A percentile compares a stretch with the other conserved stretches of the same genome.
Evolutionary conservation across 2,797 vertebrate species (phyloP).

Genomic region (Tragopan temminckii): DNA sequence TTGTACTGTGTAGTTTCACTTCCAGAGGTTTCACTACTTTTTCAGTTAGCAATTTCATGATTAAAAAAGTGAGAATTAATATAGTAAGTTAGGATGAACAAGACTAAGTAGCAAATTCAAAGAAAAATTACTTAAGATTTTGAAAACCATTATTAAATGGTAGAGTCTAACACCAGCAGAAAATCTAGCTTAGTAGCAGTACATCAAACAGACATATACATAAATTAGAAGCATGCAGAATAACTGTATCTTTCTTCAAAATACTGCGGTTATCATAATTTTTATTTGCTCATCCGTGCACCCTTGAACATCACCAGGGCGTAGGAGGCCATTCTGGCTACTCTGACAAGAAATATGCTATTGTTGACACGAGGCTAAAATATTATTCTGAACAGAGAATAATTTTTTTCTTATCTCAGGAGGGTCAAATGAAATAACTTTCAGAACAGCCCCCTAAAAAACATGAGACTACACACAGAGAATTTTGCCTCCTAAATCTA

Average conservation of each 20-base stretch:
- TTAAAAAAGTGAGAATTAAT: not conserved
- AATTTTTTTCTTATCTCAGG: slow-evolving; percentile 42
- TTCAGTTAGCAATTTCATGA: not conserved
- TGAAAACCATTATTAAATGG: not conserved
- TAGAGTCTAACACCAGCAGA: not conserved
- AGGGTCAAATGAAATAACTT: not conserved
- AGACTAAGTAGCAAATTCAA: not conserved
- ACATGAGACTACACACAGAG: not conserved
- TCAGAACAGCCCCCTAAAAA: not conserved
- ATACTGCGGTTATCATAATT: not conserved
- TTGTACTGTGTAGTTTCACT: not conserved
- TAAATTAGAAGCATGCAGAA: not conserved
- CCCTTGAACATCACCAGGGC: not conserved
- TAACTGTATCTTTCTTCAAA: not conserved
- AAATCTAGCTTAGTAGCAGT: not conserved
- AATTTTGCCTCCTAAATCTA: not conserved
- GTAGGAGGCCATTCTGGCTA: not conserved
- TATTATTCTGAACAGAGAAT: not conserved
- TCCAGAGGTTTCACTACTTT: not conserved
- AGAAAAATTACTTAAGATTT: not conserved
- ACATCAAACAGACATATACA: not conserved
- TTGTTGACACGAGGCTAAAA: not conserved
- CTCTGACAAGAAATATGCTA: not conserved
- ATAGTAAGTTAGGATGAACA: not conserved
- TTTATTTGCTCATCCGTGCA: not conserved